Evolutionary conservation across 1,140 invertebrate species (phyloP), one percentile per base, ranked within the genome.

Genomic region (Diorhabda carinulata): DNA sequence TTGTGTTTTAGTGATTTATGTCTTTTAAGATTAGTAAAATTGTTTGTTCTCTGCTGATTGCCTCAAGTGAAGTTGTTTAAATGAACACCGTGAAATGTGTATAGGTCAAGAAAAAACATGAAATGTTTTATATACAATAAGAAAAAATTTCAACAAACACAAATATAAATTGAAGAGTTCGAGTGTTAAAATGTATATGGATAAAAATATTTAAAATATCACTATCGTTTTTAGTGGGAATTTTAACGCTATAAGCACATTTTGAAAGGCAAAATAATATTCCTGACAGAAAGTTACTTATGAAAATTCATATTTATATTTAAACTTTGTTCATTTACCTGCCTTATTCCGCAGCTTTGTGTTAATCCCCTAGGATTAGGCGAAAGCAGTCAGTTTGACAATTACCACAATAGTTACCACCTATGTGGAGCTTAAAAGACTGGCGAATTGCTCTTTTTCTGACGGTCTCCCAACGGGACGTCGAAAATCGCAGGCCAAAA

Each of bases 351-450:
- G 41, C 40, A n/a, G 25, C 47, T 6, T 57, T 40, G 8, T 45
- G 7, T 44, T 44, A 71, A 61, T 61, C 61, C 67, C 47, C 47
- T 52, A 68, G 72, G 67, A 72, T 74, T 74, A 74, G 68, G 64
- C 25, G 57, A 40, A 67, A 59, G 57, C 63, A 70, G 72, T 73
- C 71, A 25, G 74, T 63, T 68, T 70, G 66, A 74, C 72, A 74
- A 75, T 70, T 66, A 72, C 68, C 67, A 72, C 72, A 76, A 74
- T 73, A 66, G 70, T 67, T 68, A 73, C 70, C 72, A 72, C 72
- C 72, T 74, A 76, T 72, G 72, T 71, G 74, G 64, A 74, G 74
- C 74, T 76, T 76, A 76, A 71, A 68, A 70, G 59, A 70, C 57
- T 56, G 57, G 63, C 44, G 67, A 58, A 67, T 67, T 71, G 74